phyloP scores from a whole-genome alignment of 2,113 vertebrate genomes.

The Galemys pyrenaicus region DNA sequence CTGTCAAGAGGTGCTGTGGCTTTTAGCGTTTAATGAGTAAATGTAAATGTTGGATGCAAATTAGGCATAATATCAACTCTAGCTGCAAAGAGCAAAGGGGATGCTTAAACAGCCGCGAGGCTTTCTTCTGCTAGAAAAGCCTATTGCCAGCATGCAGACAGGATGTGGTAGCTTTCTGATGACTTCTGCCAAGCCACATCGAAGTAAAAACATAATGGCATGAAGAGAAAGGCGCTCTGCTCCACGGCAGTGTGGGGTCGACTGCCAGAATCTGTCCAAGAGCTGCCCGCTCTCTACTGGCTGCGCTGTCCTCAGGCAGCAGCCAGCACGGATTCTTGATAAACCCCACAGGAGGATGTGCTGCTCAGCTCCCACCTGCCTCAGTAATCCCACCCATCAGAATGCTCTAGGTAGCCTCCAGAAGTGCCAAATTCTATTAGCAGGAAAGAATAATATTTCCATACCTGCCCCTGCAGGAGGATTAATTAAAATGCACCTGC shows the following conservation, averaged over 20 bases:
- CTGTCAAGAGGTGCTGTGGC: neutral
- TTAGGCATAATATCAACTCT: constrained; percentile 49
- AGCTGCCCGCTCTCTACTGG: neutral
- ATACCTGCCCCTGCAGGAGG: neutral
- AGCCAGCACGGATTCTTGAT: neutral
- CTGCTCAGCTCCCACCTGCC: neutral
- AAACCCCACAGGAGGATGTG: neutral
- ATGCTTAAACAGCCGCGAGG: neutral
- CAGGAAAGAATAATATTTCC: constrained; percentile 8
- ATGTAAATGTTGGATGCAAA: constrained; percentile 66
- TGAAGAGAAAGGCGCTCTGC: neutral
- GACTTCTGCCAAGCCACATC: neutral
- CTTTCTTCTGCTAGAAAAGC: constrained; percentile 23
- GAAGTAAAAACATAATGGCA: neutral
- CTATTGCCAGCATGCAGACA: neutral
- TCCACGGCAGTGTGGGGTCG: neutral
- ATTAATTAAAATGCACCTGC: constrained; percentile 45
- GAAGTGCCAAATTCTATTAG: constrained; percentile 48
- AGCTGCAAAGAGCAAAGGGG: constrained; percentile 36
- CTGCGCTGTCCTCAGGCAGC: neutral
- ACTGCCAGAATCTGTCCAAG: too few relatives aligned
- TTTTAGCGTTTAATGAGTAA: constrained; percentile 49
- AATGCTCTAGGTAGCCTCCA: neutral
- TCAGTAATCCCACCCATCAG: neutral
- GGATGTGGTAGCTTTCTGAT: neutral